Evolutionary conservation across 2,797 vertebrate species (phyloP), one percentile per base, ranked within the genome.

Genomic region (Merluccius polli): DNA sequence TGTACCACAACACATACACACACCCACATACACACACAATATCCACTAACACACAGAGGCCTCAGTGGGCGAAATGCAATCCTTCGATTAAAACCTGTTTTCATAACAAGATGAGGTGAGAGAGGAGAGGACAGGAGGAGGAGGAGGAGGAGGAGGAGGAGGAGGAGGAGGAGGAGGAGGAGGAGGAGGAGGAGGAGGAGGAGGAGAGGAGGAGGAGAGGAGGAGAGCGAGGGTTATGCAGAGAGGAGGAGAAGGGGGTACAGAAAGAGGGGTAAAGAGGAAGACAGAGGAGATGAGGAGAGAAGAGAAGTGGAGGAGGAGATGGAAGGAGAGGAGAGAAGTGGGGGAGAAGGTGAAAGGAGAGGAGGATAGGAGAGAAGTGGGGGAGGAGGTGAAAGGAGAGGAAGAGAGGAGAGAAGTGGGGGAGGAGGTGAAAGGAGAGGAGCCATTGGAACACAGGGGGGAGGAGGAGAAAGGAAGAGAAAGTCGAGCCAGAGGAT

Each of bases 401-500:
- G 30, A 38, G 29, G 24, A 31, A 13, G 10, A 16, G 27, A n/a
- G 32, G 16, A 59, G 18, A 35, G 15, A 21, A 41, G n/a, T 44
- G 15, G 71, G 30, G 16, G 72, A 35, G 35, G n/a, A 35, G 33
- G 35, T 7, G 15, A 48, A 48, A 48, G 38, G 38, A 48, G 27
- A 72, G n/a, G 24, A 38, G 70, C 4, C 27, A 32, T 7, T 29
- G 36, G 36, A 48, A 13, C 3, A 63, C 21, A 9, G 67, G 71
- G 11, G 83, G 90, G 27, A 79, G 87, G 86, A 75, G 80, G 82
- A 88, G 78, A 79, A 83, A 71, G 77, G 77, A 77, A 75, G 81
- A 83, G 88, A 87, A 89, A 91, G 73, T 79, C 3, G 80, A 92
- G 86, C 82, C 79, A 84, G n/a, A 80, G 83, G 79, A 88, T 94